Percentiles rank a stretch among this genome's conserved stretches.
Evolutionary conservation across 2,797 vertebrate genomes (phyloP).

Genomic region (Lindbergichthys nudifrons): DNA sequence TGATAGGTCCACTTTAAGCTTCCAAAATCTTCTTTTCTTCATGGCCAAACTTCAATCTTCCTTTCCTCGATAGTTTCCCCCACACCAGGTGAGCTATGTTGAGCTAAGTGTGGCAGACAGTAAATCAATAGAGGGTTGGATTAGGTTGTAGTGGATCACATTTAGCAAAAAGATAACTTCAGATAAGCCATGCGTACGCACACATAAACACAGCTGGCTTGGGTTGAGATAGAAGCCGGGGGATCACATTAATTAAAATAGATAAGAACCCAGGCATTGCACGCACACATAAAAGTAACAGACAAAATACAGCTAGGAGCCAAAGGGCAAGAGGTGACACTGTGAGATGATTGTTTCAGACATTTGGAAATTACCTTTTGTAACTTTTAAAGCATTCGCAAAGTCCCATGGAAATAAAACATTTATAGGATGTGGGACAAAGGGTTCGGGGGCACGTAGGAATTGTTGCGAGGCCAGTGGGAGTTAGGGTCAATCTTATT

Average conservation of each 20-base stretch:
- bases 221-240: constrained; percentile 24
- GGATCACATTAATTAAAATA: constrained; percentile 56
- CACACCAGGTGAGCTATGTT: constrained; percentile 24
- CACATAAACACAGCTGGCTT: constrained; percentile 21
- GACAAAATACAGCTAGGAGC: not conserved
- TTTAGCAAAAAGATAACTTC: constrained; percentile 56
- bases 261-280: constrained; percentile 29
- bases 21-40: not conserved
- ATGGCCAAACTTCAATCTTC: constrained; percentile 5
- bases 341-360: constrained; percentile 49
- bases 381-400: constrained; percentile 34
- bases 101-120: constrained; percentile 48
- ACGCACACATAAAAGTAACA: not conserved
- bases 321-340: constrained; percentile 33
- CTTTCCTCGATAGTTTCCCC: constrained; percentile 13
- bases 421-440: constrained; percentile 33
- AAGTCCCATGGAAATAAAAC: constrained; percentile 30
- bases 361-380: constrained; percentile 50
- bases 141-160: constrained; percentile 48
- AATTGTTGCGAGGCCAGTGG: constrained; percentile 13
- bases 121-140: constrained; percentile 57
- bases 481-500: constrained; percentile 44
- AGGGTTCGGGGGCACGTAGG: constrained; percentile 8
- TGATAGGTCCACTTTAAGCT: too few species aligned
- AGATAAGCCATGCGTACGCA: constrained; percentile 24